Percentiles rank a stretch among this genome's conserved stretches.
These are phyloP conservation scores for Reticulitermes lucifugus DNA, from an alignment of 2,888 invertebrate species.

Conservation along the genomic window DNA sequence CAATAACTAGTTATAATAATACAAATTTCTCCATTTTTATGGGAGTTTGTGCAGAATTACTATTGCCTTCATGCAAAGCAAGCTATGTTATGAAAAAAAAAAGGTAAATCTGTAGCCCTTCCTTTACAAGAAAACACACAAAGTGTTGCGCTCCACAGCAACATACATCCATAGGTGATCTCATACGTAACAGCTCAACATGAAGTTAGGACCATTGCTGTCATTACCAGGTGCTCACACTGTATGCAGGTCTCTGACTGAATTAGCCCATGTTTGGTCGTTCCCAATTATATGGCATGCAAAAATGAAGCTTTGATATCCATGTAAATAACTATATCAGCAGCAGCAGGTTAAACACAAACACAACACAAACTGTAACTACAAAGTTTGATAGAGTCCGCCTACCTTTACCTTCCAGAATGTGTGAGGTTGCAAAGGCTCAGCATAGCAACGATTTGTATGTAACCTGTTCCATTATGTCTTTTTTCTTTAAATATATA, in stretches of 20 bases:
- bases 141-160: too few relatives aligned
- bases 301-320: not conserved
- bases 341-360: slow-evolving; percentile 26
- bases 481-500: slow-evolving; percentile 23
- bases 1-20: too few relatives aligned
- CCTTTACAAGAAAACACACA: too few relatives aligned
- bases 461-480: slow-evolving; percentile 35
- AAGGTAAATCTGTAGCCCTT: too few relatives aligned
- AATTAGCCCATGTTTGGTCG: not conserved
- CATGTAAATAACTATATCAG: not conserved
- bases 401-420: slow-evolving; percentile 48
- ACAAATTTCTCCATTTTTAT: too few relatives aligned
- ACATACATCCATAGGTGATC: too few relatives aligned
- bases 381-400: slow-evolving; percentile 46
- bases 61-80: too few relatives aligned
- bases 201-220: too few relatives aligned
- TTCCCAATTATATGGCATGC: not conserved
- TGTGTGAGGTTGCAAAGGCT: slow-evolving; percentile 47
- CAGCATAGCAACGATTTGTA: slow-evolving; percentile 48
- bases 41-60: too few relatives aligned
- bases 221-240: too few relatives aligned
- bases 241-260: not conserved
- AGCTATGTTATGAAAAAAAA: too few relatives aligned
- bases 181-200: too few relatives aligned
- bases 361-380: slow-evolving; percentile 39